These are phyloP conservation scores for Ciconia maguari DNA, from an alignment of 2,113 vertebrate species.

Conservation along the genomic window DNA sequence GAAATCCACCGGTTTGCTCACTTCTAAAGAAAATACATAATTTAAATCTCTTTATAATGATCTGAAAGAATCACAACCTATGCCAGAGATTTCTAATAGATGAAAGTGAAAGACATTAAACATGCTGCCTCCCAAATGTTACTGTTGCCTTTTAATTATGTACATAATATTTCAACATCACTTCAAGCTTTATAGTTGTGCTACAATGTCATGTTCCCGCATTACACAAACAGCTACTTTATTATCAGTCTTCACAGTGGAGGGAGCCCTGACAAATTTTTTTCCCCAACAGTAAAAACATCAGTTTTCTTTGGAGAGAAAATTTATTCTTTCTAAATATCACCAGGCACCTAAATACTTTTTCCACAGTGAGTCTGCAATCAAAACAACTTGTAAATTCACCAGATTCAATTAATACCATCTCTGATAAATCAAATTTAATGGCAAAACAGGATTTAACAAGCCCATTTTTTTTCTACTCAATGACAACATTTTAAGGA, in stretches of 20 bases:
- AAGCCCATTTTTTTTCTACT: background rate
- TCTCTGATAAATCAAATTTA: background rate
- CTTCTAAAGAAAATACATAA: constrained; percentile 31
- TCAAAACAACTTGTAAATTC: background rate
- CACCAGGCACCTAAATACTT: background rate
- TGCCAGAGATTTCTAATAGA: constrained; percentile 24
- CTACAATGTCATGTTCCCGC: background rate
- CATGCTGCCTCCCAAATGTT: background rate
- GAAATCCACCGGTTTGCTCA: background rate
- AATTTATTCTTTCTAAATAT: background rate
- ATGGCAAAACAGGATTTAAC: background rate
- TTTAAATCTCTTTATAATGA: constrained; percentile 6
- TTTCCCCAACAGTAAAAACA: background rate
- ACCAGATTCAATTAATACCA: background rate
- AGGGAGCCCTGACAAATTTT: background rate
- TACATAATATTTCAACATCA: constrained; percentile 27
- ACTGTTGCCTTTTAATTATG: constrained; percentile 19
- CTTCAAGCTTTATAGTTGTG: constrained; percentile 25
- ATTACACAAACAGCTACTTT: background rate
- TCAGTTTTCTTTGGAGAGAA: background rate
- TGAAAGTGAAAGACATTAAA: constrained; percentile 40
- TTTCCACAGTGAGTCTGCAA: background rate
- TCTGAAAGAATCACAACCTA: constrained; percentile 17
- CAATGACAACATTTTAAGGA: background rate
- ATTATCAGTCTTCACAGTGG: background rate